Percentiles rank a stretch among this genome's conserved stretches.
Conservation (phyloP, 2,888 invertebrate species). For the Agonopterix alstromeriana region DNA sequence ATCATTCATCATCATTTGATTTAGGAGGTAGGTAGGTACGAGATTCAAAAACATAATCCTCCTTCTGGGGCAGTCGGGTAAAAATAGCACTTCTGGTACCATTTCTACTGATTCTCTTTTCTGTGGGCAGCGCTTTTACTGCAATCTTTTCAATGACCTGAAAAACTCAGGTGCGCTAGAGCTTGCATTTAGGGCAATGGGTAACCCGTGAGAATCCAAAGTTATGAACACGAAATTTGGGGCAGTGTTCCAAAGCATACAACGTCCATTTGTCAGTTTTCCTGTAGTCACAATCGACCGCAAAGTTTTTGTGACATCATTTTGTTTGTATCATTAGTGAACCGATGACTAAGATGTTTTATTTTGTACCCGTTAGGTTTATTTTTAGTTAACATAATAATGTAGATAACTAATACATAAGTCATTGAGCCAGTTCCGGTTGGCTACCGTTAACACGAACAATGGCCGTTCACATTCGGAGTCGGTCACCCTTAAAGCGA, state of each 20-base stretch:
- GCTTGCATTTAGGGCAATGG: constrained; percentile 35
- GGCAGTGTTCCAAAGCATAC: no score
- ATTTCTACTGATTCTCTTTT: background rate
- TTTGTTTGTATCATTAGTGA: no score
- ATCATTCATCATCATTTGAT: no score
- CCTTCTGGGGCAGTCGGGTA: no score
- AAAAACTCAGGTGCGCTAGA: constrained; percentile 29
- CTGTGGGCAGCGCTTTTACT: constrained; percentile 15
- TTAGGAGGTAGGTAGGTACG: no score
- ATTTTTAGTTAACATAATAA: background rate
- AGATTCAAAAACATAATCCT: no score
- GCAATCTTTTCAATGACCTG: constrained; percentile 28
- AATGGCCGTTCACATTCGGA: constrained; percentile 29
- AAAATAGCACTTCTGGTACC: no score
- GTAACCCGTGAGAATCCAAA: constrained; percentile 1
- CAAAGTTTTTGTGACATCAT: no score
- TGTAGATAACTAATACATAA: constrained; percentile 6
- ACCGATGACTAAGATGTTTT: no score
- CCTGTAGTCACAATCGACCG: no score
- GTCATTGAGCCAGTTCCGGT: constrained; percentile 29
- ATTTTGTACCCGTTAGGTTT: background rate
- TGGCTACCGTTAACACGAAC: constrained; percentile 25
- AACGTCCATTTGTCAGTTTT: no score
- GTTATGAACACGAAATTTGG: no score
- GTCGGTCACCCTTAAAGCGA: constrained; percentile 36